A percentile compares a stretch with the other conserved stretches of the same genome.
phyloP scores from a whole-genome alignment of 2,113 vertebrate species.

The Vireo altiloquus region DNA sequence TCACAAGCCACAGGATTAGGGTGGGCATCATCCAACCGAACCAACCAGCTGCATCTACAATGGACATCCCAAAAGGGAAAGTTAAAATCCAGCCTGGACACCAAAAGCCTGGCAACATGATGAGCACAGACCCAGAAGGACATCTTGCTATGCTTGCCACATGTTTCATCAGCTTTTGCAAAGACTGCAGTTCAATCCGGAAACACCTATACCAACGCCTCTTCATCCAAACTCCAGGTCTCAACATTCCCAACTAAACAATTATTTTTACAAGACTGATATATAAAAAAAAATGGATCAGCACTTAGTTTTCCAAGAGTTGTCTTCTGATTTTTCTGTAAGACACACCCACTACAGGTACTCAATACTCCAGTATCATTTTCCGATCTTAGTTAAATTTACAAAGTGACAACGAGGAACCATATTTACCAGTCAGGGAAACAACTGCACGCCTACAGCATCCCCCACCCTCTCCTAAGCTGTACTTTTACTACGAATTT shows the following conservation, averaged over 20 bases:
- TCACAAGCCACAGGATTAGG: conserved; percentile 91
- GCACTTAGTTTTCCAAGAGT: background rate
- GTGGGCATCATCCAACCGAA: conserved; percentile 93
- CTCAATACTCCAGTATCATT: background rate
- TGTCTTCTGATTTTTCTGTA: background rate
- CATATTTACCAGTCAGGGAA: background rate
- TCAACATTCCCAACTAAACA: background rate
- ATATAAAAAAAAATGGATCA: background rate
- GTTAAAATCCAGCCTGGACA: background rate
- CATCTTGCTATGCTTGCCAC: background rate
- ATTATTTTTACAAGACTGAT: background rate
- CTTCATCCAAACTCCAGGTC: background rate
- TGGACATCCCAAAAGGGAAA: background rate
- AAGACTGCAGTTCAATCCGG: background rate
- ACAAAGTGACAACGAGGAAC: rapidly evolving
- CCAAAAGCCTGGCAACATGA: background rate
- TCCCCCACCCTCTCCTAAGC: background rate
- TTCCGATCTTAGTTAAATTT: background rate
- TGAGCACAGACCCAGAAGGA: background rate
- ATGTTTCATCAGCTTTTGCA: background rate
- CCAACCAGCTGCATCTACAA: conserved; percentile 78
- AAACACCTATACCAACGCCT: background rate
- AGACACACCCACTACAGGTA: background rate
- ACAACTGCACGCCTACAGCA: background rate
- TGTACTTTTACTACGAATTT: background rate